Base-by-base conservation (phyloP, 2,888 invertebrate species). In the Lottia scabra region DNA sequence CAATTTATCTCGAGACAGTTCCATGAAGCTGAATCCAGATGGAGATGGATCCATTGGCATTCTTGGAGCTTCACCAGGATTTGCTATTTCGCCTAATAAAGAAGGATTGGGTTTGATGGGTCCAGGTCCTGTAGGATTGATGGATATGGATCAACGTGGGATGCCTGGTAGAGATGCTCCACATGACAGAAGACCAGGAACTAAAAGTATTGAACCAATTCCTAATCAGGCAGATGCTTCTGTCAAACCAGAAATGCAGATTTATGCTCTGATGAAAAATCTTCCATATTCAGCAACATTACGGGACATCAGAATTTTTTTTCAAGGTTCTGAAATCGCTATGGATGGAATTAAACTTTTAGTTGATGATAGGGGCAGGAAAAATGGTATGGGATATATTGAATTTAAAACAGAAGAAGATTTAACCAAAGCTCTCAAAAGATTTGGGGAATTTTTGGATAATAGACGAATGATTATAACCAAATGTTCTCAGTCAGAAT, bases 281-380 rank as follows among this genome's bases (percentile, higher is more conserved):
- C 27, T 97, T 86, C 94, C 95, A 5, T 91, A 93, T 23, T 90
- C 90, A 77, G 94, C 94, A 1, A 93, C 93, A 64, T 95, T 95
- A 87, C 93, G 93, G 56, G 96, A 96, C 85, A 91, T 97, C 0
- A 92, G 96, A 15, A 93, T 94, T 70, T 94, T 96, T 84, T 97
- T 97, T 88, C 92, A 93, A 6, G 95, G 94, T 63, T 89, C 93
- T 63, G 92, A 91, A 77, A 95, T 97, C 74, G 93, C 94, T 64
- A 94, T 93, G 81, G 94, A 94, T 83, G 96, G 96, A 16, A 93
- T 97, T 67, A 96, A 97, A 89, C 92, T 97, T 89, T 93, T 96
- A 15, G 95, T 94, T 84, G 95, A 96, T 86, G 92, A 92, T 56
- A 92, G 92, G 80, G 97, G 97, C 0, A 92, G 93, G 30, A 92